Conservation (phyloP, 2,888 invertebrate genomes). For the Pammene aurita region DNA sequence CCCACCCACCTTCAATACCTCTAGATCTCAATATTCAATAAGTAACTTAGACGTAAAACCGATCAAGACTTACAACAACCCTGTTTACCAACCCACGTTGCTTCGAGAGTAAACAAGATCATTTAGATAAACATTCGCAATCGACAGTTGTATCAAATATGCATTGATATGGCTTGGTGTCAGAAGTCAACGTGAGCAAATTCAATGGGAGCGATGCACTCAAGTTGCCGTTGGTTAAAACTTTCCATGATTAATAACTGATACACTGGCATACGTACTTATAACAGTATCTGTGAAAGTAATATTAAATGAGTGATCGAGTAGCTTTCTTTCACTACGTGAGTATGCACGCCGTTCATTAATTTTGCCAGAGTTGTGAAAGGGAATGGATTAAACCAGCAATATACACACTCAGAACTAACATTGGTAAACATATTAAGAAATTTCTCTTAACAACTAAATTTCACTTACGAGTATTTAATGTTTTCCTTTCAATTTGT, state of each 20-base stretch:
- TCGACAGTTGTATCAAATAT: constrained; percentile 38
- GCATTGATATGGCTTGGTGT: constrained; percentile 14
- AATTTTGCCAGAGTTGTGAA: constrained; percentile 13
- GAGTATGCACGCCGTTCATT: background rate
- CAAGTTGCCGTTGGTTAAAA: constrained; percentile 2
- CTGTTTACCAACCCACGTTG: constrained; percentile 6
- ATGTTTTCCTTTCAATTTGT: constrained; percentile 26
- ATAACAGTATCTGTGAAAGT: constrained; percentile 7
- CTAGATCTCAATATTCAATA: background rate
- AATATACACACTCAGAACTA: constrained; percentile 30
- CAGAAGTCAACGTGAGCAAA: constrained; percentile 39
- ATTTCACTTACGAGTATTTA: constrained; percentile 18
- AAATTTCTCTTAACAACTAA: constrained; percentile 28
- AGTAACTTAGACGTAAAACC: constrained; percentile 12
- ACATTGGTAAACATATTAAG: constrained; percentile 3
- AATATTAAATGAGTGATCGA: background rate
- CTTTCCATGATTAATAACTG: constrained; percentile 18
- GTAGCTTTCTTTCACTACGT: constrained; percentile 6
- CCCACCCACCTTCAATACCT: background rate
- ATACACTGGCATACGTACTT: background rate
- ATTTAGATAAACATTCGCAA: constrained; percentile 52
- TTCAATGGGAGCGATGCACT: constrained; percentile 30
- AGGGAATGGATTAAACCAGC: constrained; percentile 22
- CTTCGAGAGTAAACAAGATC: constrained; percentile 52
- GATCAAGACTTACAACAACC: constrained; percentile 4